A percentile compares a stretch with the other conserved stretches of the same genome.
These are phyloP conservation scores for Lasioglossum leucozonium DNA, from an alignment of 2,888 invertebrate genomes.

Conservation along the genomic window DNA sequence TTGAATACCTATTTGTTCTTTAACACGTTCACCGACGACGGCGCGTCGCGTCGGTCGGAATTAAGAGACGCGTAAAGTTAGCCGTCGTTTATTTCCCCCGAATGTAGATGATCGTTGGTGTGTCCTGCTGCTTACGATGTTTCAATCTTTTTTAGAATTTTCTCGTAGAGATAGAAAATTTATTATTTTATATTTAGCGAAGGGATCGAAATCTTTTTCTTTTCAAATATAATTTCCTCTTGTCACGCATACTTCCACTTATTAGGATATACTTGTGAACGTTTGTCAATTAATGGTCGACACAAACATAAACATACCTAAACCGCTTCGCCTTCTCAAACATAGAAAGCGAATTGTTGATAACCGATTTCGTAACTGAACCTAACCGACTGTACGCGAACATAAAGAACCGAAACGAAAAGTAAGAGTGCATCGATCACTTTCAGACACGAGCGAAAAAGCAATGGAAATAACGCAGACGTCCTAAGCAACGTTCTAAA, in stretches of 20 bases:
- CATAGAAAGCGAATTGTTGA: not conserved
- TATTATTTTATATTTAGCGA: too few species aligned
- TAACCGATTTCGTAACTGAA: not conserved
- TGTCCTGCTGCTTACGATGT: too few species aligned
- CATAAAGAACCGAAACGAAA: not conserved
- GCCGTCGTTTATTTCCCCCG: not conserved
- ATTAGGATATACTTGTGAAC: too few species aligned
- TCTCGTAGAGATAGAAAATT: too few species aligned
- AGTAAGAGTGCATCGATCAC: not conserved
- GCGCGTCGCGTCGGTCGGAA: not conserved
- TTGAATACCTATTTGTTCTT: constrained; percentile 30
- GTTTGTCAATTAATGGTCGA: too few species aligned
- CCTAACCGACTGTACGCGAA: not conserved
- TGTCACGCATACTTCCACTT: too few species aligned
- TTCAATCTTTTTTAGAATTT: too few species aligned
- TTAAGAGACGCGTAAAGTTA: not conserved
- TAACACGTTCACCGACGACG: not conserved
- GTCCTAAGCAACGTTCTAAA: constrained; percentile 17
- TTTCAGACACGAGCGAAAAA: not conserved
- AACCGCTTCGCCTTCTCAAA: not conserved
- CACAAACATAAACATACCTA: not conserved
- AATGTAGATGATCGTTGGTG: not conserved
- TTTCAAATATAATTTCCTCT: too few species aligned
- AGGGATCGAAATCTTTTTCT: too few species aligned
- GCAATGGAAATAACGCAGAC: not conserved